Base-by-base conservation (phyloP, 2,113 vertebrate genomes). In the Chloropsis hardwickii region DNA sequence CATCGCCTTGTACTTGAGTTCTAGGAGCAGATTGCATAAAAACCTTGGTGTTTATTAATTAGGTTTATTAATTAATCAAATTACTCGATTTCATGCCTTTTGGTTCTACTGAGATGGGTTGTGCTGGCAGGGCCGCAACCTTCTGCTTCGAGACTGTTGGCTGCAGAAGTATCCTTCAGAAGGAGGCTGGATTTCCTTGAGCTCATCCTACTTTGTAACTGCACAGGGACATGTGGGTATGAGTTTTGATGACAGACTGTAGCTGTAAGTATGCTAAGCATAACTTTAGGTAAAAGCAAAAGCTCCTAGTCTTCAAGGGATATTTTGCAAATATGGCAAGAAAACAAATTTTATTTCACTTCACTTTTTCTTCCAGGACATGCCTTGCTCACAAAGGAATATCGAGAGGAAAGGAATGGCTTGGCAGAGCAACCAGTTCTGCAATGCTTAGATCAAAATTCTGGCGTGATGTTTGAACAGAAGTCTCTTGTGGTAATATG, bases 311-410 rank as follows among this genome's bases (percentile, higher is more conserved):
- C 58, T 84, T 88, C 61, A 78, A 70, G 50, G 20, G 44, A 61
- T 77, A 61, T 96, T 94, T 91, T 82, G 47, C 23, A 90, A 92
- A 66, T 6, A 31, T n/a, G 39, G 54, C 47, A 84, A 81, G 70
- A 76, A 89, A 81, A 64, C 22, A 33, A 44, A 92, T 84, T 93
- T 86, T 24, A 88, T 51, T 91, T 92, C 2, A 62, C 81, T 88
- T 94, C 44, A 48, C 65, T 72, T 35, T 31, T 85, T 71, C 54
- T 69, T 92, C 92, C 57, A 93, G 66, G 37, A 76, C 54, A 69
- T 56, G 50, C 72, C 39, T 73, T 85, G 44, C 60, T 91, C 78
- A 91, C 65, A 86, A 81, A 96, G 60, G 37, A 88, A 57, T 88
- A 90, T 90, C 80, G 77, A 96, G 44, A n/a, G 24, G 47, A 95